These are phyloP conservation scores for Amphiduros pacificus DNA, from an alignment of 2,888 invertebrate species.

Conservation along the genomic window DNA sequence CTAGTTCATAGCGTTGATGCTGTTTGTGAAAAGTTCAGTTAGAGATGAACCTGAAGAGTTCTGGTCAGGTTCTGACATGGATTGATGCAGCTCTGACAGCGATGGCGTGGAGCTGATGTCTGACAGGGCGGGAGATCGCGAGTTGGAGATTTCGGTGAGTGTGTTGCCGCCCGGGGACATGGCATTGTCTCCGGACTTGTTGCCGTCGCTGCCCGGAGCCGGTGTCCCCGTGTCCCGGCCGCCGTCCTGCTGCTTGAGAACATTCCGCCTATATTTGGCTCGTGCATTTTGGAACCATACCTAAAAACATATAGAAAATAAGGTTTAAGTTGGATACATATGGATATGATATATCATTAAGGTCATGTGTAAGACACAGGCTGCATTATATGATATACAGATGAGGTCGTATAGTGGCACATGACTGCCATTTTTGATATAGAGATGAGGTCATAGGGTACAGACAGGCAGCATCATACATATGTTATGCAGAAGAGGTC, in stretches of 20 bases:
- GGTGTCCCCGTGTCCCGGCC: conserved; percentile 16
- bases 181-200: conserved; percentile 16
- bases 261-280: conserved; percentile 96
- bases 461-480: no score
- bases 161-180: background rate
- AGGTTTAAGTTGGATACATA: no score
- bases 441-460: no score
- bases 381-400: no score
- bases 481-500: no score
- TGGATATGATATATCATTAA: no score
- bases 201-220: conserved; percentile 14
- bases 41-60: conserved; percentile 33
- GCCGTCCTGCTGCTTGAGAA: conserved; percentile 58
- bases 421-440: no score
- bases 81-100: conserved; percentile 45
- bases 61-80: conserved; percentile 43
- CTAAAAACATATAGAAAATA: conserved; percentile 62
- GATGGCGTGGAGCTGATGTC: conserved; percentile 51
- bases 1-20: conserved; percentile 18
- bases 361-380: no score
- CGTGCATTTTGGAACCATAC: conserved; percentile 99
- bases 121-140: conserved; percentile 46
- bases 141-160: conserved; percentile 38
- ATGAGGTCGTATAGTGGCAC: no score
- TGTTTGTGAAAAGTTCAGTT: conserved; percentile 46